Percentiles rank a stretch among this genome's conserved stretches.
Conservation (phyloP, 2,113 vertebrate species). For the Xiphophorus couchianus region DNA sequence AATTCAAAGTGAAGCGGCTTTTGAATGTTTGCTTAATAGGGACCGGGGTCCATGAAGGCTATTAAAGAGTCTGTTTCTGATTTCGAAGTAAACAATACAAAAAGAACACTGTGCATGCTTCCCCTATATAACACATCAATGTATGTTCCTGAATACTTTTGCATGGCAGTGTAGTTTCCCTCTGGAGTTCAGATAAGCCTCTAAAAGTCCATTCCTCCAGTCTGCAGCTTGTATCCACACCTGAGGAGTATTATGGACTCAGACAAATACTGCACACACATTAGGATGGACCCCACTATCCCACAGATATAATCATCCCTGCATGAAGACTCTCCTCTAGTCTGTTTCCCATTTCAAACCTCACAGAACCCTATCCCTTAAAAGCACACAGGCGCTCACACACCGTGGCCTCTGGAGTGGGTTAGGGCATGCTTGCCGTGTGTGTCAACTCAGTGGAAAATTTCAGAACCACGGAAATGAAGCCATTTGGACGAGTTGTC, state of each 20-base stretch:
- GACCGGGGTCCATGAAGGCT: too few species aligned
- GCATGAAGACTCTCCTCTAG: conserved; percentile 56
- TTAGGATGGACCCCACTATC: conserved; percentile 65
- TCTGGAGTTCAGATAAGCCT: conserved; percentile 9
- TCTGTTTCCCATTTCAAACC: conserved; percentile 78
- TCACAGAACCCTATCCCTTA: conserved; percentile 74
- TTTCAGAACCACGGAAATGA: conserved; percentile 61
- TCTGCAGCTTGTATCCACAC: conserved; percentile 15
- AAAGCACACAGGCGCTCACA: conserved; percentile 39
- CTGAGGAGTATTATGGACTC: conserved; percentile 25
- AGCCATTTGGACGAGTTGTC: conserved; percentile 31
- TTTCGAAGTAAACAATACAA: too few species aligned
- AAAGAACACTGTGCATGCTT: background rate
- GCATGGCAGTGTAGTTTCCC: background rate
- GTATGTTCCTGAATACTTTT: background rate
- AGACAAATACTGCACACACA: conserved; percentile 56
- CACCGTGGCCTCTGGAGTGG: conserved; percentile 46
- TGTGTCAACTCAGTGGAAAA: conserved; percentile 67
- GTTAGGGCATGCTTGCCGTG: conserved; percentile 22
- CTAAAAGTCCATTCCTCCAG: background rate
- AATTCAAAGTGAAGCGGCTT: too few species aligned
- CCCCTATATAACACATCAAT: background rate
- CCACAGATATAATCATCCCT: conserved; percentile 71
- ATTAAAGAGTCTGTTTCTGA: too few species aligned
- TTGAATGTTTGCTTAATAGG: too few species aligned